These are phyloP conservation scores for Dolichoris vasculosae DNA, from an alignment of 1,140 invertebrate genomes.

Conservation along the genomic window DNA sequence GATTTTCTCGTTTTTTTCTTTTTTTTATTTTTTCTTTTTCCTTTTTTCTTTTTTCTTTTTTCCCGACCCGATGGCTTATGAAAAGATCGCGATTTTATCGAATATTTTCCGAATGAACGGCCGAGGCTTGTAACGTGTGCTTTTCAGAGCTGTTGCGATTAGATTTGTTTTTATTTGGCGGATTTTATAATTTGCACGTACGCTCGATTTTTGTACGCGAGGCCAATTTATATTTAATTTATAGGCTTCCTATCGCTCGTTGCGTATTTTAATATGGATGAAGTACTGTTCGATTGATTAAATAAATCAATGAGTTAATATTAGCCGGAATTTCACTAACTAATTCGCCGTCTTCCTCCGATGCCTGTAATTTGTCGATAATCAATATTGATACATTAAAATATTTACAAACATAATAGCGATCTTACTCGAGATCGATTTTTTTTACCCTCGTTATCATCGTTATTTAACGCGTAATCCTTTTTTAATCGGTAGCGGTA, in stretches of 20 bases:
- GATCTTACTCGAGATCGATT: no score
- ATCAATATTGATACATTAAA: not conserved
- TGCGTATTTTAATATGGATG: not conserved
- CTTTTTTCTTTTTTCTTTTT: not conserved
- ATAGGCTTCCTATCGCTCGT: not conserved
- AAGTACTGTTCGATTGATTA: not conserved
- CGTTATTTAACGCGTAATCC: no score
- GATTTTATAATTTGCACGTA: not conserved
- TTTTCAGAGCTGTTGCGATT: not conserved
- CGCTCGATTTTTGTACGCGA: no score
- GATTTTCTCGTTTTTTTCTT: not conserved
- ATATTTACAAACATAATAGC: not conserved
- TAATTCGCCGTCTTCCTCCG: not conserved
- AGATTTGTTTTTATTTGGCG: not conserved
- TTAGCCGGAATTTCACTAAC: not conserved
- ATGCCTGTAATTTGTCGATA: not conserved
- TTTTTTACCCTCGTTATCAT: no score
- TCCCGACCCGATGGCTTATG: not conserved
- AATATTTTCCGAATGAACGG: not conserved
- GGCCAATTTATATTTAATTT: not conserved
- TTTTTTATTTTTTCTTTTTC: not conserved
- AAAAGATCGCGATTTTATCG: not conserved
- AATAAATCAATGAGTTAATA: not conserved
- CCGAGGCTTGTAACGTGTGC: not conserved
- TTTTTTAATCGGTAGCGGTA: no score